phyloP scores from a whole-genome alignment of 2,113 vertebrate genomes.

The Porphyrio hochstetteri region DNA sequence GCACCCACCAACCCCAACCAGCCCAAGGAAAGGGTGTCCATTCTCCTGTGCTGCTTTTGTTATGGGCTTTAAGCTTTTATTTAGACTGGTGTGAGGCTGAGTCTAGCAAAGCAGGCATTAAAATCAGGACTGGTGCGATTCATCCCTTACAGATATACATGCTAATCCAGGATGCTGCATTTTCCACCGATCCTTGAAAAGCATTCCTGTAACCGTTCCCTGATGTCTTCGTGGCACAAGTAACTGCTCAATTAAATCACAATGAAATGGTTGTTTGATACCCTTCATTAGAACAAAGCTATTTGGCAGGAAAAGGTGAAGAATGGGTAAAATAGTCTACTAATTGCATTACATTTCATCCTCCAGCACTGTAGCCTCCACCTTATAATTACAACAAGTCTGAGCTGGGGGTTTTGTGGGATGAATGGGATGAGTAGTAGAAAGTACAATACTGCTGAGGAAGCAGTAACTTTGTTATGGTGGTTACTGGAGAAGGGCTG shows the following conservation, averaged over 20 bases:
- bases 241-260: not conserved
- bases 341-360: conserved; percentile 1
- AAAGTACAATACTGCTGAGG: not conserved
- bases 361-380: not conserved
- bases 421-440: not conserved
- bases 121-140: not conserved
- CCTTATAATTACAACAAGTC: not conserved
- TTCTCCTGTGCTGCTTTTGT: not conserved
- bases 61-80: not conserved
- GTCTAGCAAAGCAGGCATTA: not conserved
- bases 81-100: not conserved
- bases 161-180: not conserved
- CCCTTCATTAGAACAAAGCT: not conserved
- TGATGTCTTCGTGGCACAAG: not conserved
- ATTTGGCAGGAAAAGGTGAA: conserved; percentile 10
- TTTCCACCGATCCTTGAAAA: not conserved
- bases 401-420: not conserved
- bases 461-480: not conserved
- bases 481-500: not conserved
- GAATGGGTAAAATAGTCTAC: not conserved
- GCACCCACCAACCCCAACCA: not conserved
- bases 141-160: not conserved
- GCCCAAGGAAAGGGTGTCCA: not conserved
- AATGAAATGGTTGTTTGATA: not conserved
- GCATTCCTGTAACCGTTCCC: not conserved